Evolutionary conservation across 2,888 invertebrate genomes (phyloP), one percentile per base, ranked within the genome.

Genomic region (Sarcophaga caerulescens): DNA sequence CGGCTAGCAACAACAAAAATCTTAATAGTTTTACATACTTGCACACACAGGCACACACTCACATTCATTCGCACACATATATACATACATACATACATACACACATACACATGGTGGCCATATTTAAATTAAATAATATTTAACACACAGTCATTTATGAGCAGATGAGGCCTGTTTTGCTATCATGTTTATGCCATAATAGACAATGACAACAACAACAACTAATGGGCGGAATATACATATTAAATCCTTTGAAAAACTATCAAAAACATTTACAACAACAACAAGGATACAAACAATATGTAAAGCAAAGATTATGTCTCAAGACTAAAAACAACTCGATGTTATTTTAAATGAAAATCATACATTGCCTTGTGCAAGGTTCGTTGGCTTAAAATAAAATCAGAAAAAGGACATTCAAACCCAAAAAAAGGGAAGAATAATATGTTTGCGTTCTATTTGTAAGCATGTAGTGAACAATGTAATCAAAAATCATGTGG

Each of bases 191-290:
- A 76, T 79, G 57, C 44, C 57, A 60, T 17, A 19, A 52, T 23
- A 52, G 47, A 71, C 52, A 17, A 17, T 17, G 17, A 14, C 52
- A 45, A 14, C 47, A 45, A 81, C 76, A 71, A 78, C 80, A 83
- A 68, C 75, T 81, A 84, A 78, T 78, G 87, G 84, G 74, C 79
- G 85, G 89, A 84, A 88, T 88, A 89, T 14, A 52, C 17, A 35
- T 89, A 89, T 90, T 90, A 89, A 90, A 89, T 90, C 90, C 3
- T 12, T 52, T 14, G 14, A 52, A 90, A 88, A 88, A 89, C 89
- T 89, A 89, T 89, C 90, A 89, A 87, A 88, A 89, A 88, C 89
- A 89, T 89, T 85, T 89, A 88, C 12, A 89, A 89, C 89, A 88
- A 88, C n/a, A 60, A 19, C 60, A 60, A 19, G 3, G 17, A 57